phyloP scores from a whole-genome alignment of 2,797 vertebrate genomes.

The Pantherophis alleghaniensis region DNA sequence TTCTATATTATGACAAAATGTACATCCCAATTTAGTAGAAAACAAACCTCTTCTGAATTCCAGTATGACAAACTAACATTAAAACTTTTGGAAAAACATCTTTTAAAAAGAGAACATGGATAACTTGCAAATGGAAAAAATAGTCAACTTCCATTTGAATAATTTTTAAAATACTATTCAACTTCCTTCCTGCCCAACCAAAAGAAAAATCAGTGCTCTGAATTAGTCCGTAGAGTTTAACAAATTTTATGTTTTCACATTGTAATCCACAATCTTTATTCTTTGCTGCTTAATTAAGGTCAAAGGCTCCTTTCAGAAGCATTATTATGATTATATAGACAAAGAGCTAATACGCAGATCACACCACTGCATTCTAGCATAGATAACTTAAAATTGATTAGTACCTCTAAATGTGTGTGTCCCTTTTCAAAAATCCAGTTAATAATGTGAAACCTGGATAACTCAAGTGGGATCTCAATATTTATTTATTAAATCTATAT shows the following conservation, averaged over 20 bases:
- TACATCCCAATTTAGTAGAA: not conserved
- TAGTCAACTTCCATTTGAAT: not conserved
- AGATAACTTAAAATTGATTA: not conserved
- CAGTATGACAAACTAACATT: not conserved
- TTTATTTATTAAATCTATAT: not conserved
- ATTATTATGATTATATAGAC: not conserved
- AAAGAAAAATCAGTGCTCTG: not conserved
- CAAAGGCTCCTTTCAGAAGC: not conserved
- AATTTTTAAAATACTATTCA: not conserved
- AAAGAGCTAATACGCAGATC: not conserved
- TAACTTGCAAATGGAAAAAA: not conserved
- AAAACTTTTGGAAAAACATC: not conserved
- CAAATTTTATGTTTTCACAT: not conserved
- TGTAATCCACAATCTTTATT: not conserved
- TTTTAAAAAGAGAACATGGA: not conserved
- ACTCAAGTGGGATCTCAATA: not conserved
- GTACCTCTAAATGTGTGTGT: not conserved
- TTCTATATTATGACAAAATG: not conserved
- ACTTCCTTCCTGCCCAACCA: not conserved
- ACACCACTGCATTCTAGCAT: not conserved
- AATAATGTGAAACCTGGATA: not conserved
- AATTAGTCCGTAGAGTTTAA: not conserved
- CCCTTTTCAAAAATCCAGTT: not conserved
- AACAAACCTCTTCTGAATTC: not conserved
- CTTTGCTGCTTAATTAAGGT: not conserved